Conservation (phyloP, 2,113 vertebrate genomes). For the Gymnobelideus leadbeateri region DNA sequence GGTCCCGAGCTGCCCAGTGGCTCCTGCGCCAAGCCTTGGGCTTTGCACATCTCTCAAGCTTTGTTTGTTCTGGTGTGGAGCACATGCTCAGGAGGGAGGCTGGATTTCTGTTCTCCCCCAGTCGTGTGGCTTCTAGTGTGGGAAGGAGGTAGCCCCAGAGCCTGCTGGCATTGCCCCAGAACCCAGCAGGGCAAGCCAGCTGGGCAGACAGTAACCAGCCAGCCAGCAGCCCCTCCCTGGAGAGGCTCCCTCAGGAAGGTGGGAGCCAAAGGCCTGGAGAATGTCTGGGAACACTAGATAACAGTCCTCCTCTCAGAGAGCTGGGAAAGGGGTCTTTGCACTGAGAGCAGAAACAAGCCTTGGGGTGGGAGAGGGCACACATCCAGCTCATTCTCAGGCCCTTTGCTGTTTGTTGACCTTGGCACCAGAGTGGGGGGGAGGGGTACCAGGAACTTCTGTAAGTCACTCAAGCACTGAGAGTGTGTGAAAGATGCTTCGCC, state of each 20-base stretch:
- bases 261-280: background rate
- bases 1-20: too few species aligned
- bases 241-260: constrained; percentile 20
- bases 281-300: constrained; percentile 34
- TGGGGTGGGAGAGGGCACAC: background rate
- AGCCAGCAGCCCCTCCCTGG: background rate
- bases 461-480: background rate
- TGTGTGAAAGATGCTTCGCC: background rate
- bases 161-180: background rate
- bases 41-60: background rate
- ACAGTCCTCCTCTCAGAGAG: background rate
- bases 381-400: too few species aligned
- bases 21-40: too few species aligned
- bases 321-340: background rate
- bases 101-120: background rate
- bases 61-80: too few species aligned
- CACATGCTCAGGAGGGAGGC: too few species aligned
- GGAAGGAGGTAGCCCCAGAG: background rate
- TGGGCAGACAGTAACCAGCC: background rate
- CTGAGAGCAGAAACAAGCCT: background rate
- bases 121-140: background rate
- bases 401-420: background rate
- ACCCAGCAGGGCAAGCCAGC: background rate
- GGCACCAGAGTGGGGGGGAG: background rate
- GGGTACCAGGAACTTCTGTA: background rate